phyloP scores from a whole-genome alignment of 2,888 invertebrate species.

The Zhengitettix transpicula region DNA sequence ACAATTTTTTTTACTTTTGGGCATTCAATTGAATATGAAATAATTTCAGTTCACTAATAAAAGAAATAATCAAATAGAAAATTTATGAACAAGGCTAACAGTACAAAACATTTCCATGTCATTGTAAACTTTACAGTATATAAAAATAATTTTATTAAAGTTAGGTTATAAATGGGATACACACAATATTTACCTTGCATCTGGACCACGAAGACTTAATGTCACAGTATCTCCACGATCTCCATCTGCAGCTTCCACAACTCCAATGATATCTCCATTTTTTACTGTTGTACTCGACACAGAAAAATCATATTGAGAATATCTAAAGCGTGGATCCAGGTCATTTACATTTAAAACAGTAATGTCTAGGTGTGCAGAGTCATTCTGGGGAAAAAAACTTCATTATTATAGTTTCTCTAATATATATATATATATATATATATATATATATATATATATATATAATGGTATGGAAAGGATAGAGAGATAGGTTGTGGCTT shows the following conservation, averaged over 20 bases:
- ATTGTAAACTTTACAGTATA: too few relatives aligned
- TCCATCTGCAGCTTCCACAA: conserved; percentile 74
- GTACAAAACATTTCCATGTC: too few relatives aligned
- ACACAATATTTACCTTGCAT: conserved; percentile 41
- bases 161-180: too few relatives aligned
- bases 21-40: too few relatives aligned
- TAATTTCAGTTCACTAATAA: too few relatives aligned
- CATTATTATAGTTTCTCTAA: not conserved
- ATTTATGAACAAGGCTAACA: too few relatives aligned
- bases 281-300: conserved; percentile 20
- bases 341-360: conserved; percentile 77
- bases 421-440: not conserved
- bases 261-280: conserved; percentile 16
- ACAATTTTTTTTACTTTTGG: too few relatives aligned
- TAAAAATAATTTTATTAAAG: too few relatives aligned
- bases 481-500: too few relatives aligned
- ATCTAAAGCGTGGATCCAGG: conserved; percentile 82
- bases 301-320: conserved; percentile 73
- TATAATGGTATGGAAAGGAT: too few relatives aligned
- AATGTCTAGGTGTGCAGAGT: conserved; percentile 65
- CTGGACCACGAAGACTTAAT: conserved; percentile 52
- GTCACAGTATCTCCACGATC: conserved; percentile 59
- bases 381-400: conserved; percentile 42
- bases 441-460: not conserved
- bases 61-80: too few relatives aligned